Evolutionary conservation across 2,113 vertebrate species (phyloP), one percentile per base, ranked within the genome.

Genomic region (Macquaria australasica): DNA sequence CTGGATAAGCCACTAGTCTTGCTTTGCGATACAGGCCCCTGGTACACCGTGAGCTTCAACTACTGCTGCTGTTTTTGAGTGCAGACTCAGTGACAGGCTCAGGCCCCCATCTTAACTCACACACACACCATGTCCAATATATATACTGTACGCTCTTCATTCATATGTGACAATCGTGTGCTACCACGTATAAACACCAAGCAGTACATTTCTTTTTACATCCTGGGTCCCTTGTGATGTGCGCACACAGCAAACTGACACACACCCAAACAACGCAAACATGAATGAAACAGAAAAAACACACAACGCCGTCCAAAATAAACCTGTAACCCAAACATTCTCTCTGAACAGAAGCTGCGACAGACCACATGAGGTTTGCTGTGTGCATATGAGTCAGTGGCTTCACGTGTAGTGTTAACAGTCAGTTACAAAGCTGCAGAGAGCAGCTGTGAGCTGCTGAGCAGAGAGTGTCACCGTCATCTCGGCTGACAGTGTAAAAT

Each of bases 191-290:
- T 4, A 48, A 77, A 58, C 37, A 21, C 34, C 55, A 39, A 48
- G 77, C 55, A 77, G 62, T 78, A 77, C 81, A 84, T 23, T 23
- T 8, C 8, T 12, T 67, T 67, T 56, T 5, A 79, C 45, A 73
- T 73, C 68, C 73, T 69, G 10, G 28, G 71, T 86, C 67, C 56
- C 56, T 73, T 78, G 11, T 59, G 63, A 68, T 55, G 41, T 82
- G 83, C 39, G 48, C 23, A 73, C 73, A 88, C 71, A 45, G 74
- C 89, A 91, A 67, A 86, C 85, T 2, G 15, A 75, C 81, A 76
- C 81, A 83, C 81, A 67, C 88, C 70, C 83, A n/a, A 37, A 84
- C 69, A 84, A 75, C 4, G 28, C 73, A 70, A 81, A 84, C 79
- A 85, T 10, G 2, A 58, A 50, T 1, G 34, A 73, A 73, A 77